These are phyloP conservation scores for Enteromius treurensis DNA, from an alignment of 2,797 vertebrate genomes.

Conservation along the genomic window DNA sequence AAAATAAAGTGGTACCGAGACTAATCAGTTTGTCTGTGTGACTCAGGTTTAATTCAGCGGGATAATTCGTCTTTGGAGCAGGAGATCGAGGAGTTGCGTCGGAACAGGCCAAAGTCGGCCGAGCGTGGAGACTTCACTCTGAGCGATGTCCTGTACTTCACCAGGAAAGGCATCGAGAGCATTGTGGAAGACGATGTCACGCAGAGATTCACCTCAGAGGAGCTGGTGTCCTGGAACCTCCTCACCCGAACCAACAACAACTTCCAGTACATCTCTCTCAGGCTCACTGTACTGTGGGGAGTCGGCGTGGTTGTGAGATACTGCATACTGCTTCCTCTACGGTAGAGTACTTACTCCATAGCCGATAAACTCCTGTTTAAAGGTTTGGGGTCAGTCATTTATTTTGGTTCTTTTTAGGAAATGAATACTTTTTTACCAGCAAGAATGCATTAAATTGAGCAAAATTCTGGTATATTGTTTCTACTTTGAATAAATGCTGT, in stretches of 20 bases:
- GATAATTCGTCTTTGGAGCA: conserved; percentile 89
- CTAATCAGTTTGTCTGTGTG: background rate
- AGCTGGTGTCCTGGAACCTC: conserved; percentile 95
- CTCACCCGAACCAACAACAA: conserved; percentile 93
- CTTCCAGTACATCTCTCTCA: conserved; percentile 91
- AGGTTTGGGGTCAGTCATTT: background rate
- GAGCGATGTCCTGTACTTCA: conserved; percentile 93
- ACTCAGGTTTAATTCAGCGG: conserved; percentile 89
- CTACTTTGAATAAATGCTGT: background rate
- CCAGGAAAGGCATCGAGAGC: conserved; percentile 89
- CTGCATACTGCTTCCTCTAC: conserved; percentile 89
- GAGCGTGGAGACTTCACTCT: conserved; percentile 86
- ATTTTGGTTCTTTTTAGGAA: too few relatives aligned
- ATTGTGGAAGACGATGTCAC: conserved; percentile 97
- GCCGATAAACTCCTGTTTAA: background rate
- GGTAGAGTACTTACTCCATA: conserved; percentile 71
- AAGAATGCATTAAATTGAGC: background rate
- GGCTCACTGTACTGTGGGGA: conserved; percentile 86
- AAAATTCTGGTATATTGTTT: background rate
- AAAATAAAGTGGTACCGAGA: background rate
- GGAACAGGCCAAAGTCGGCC: conserved; percentile 72
- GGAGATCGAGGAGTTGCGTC: conserved; percentile 84
- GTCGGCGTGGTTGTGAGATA: conserved; percentile 89
- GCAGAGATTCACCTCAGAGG: conserved; percentile 93
- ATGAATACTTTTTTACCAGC: background rate